Percentiles rank a stretch among this genome's conserved stretches.
Evolutionary conservation across 2,113 vertebrate genomes (phyloP).

Genomic region (Hirundichthys speculiger): DNA sequence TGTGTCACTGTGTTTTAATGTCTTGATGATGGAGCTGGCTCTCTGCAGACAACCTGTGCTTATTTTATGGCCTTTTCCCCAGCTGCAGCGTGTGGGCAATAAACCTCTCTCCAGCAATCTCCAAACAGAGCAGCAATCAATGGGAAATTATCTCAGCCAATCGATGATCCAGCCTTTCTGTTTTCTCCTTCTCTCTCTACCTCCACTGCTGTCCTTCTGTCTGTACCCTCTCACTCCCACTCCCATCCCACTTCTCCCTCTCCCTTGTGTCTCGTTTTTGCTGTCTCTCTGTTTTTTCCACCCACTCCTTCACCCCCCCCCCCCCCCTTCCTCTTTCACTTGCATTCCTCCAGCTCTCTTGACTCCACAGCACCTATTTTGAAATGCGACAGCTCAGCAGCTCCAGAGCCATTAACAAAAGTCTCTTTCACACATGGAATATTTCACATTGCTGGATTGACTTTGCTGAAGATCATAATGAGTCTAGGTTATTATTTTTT

Average conservation of each 20-base stretch:
- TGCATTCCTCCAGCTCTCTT: conserved; percentile 47
- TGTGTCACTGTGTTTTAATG: conserved; percentile 47
- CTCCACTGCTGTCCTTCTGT: conserved; percentile 8
- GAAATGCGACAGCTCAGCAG: conserved; percentile 77
- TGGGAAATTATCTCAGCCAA: conserved; percentile 83
- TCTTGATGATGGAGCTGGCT: conserved; percentile 62
- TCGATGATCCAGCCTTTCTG: conserved; percentile 78
- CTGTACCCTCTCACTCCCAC: conserved; percentile 7
- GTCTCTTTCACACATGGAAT: conserved; percentile 57
- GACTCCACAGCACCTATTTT: conserved; percentile 59
- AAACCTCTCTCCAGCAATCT: conserved; percentile 81
- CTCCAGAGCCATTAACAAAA: conserved; percentile 69
- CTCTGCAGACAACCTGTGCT: conserved; percentile 72
- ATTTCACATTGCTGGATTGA: conserved; percentile 40
- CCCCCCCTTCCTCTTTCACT: conserved; percentile 18
- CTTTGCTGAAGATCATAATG: conserved; percentile 37
- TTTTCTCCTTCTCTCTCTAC: conserved; percentile 47
- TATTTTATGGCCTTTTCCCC: conserved; percentile 77
- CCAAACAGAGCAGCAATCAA: conserved; percentile 84
- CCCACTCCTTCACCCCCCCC: conserved; percentile 34
- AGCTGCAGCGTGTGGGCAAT: conserved; percentile 80
- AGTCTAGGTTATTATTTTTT: conserved; percentile 43
- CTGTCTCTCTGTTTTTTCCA: conserved; percentile 65
- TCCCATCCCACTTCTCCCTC: not conserved
- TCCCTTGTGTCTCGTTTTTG: conserved; percentile 65